A percentile compares a stretch with the other conserved stretches of the same genome.
phyloP scores from a whole-genome alignment of 2,888 invertebrate genomes.

The Proisotoma minuta region DNA sequence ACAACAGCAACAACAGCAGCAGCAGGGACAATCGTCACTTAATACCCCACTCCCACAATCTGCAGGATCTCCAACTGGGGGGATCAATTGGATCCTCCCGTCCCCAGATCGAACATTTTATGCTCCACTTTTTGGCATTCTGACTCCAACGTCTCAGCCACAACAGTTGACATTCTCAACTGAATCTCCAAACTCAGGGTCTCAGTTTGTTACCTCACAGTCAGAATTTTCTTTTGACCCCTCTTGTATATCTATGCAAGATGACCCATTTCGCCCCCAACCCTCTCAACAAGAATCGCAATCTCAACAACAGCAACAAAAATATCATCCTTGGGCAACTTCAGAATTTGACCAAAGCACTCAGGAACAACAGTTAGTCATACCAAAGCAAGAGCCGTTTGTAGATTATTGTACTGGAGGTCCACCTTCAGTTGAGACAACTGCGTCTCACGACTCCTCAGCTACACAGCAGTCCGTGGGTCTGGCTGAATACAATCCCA shows the following conservation, averaged over 20 bases:
- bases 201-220: constrained; percentile 41
- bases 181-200: constrained; percentile 40
- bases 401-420: constrained; percentile 51
- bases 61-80: constrained; percentile 54
- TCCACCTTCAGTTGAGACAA: constrained; percentile 49
- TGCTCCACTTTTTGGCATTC: constrained; percentile 61
- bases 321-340: constrained; percentile 47
- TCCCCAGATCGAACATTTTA: constrained; percentile 63
- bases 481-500: constrained; percentile 88
- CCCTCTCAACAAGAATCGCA: constrained; percentile 34
- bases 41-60: constrained; percentile 54
- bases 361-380: constrained; percentile 56
- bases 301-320: constrained; percentile 37
- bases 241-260: constrained; percentile 41
- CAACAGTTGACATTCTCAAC: constrained; percentile 48
- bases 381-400: constrained; percentile 68
- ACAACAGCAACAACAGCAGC: constrained; percentile 63
- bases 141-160: constrained; percentile 53
- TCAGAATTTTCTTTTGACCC: constrained; percentile 47
- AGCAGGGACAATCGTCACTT: constrained; percentile 55
- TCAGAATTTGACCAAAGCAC: constrained; percentile 47
- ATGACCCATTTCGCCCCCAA: constrained; percentile 47
- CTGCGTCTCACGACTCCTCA: constrained; percentile 49
- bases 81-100: constrained; percentile 67
- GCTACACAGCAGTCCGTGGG: constrained; percentile 58